These are phyloP conservation scores for Cettia cetti DNA, from an alignment of 2,113 vertebrate species.

Conservation along the genomic window DNA sequence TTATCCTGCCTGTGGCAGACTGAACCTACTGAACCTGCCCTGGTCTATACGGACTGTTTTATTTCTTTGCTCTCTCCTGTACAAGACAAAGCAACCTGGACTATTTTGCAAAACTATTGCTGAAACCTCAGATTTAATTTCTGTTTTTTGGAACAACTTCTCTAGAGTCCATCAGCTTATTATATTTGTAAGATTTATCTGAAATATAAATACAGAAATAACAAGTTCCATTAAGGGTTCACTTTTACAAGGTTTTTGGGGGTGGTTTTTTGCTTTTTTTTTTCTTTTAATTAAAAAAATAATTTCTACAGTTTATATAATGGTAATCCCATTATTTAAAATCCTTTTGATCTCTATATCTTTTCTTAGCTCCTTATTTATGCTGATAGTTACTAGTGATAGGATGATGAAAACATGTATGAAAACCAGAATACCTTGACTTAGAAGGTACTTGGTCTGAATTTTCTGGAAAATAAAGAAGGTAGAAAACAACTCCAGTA, in stretches of 20 bases:
- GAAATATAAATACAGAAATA: background rate
- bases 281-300: background rate
- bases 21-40: background rate
- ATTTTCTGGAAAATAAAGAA: background rate
- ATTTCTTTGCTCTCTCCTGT: background rate
- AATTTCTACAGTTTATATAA: background rate
- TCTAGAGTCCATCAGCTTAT: background rate
- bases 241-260: background rate
- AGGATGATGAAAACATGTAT: background rate
- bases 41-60: background rate
- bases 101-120: background rate
- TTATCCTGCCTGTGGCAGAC: background rate
- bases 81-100: background rate
- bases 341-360: background rate
- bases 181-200: background rate
- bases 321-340: background rate
- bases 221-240: background rate
- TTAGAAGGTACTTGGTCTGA: background rate
- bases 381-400: background rate
- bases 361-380: background rate
- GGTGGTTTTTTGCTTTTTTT: background rate
- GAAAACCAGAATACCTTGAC: background rate
- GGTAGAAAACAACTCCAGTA: background rate
- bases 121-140: background rate
- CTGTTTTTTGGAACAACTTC: background rate